Evolutionary conservation across 2,797 vertebrate species (phyloP), one percentile per base, ranked within the genome.

Genomic region (Crenuchus spilurus): DNA sequence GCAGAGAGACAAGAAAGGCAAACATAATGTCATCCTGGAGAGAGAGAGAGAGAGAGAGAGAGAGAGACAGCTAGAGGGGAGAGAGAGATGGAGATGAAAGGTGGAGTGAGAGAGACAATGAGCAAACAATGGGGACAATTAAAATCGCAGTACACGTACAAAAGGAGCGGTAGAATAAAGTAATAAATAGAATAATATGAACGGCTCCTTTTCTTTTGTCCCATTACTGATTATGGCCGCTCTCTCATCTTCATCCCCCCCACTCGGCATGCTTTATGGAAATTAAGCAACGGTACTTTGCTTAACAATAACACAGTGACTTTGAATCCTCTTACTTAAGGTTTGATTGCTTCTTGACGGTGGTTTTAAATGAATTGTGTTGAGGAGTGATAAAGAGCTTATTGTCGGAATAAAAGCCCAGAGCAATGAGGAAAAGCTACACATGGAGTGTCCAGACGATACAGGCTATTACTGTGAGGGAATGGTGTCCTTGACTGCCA

Each of bases 321-420:
- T 93, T 93, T 93, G 92, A 94, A 94, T 94, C 92, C 92, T 93
- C 92, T 94, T 93, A 93, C 93, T 94, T 94, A 93, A 92, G 92
- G 92, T 93, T 89, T 94, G 93, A 94, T 94, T 94, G 92, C 91
- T 94, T 93, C 92, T 92, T 92, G 91, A 92, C 92, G 89, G 89
- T 92, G 90, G 91, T 92, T 93, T 93, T 93, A 94, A 94, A 94
- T 93, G 92, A 94, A 94, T 93, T 92, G 92, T 94, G 93, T 92
- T 92, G 91, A 91, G 92, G 89, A 91, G 92, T 92, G 93, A 94
- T 94, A 94, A 94, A 94, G 92, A 93, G 93, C 92, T 94, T 93
- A 94, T 93, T 93, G 91, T 91, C 88, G 89, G 91, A 94, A 92
- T 93, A 92, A 94, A 94, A 94, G 92, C 92, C 91, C 91, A 92